phyloP scores from a whole-genome alignment of 2,888 invertebrate genomes.

The Embidobia sp. region DNA sequence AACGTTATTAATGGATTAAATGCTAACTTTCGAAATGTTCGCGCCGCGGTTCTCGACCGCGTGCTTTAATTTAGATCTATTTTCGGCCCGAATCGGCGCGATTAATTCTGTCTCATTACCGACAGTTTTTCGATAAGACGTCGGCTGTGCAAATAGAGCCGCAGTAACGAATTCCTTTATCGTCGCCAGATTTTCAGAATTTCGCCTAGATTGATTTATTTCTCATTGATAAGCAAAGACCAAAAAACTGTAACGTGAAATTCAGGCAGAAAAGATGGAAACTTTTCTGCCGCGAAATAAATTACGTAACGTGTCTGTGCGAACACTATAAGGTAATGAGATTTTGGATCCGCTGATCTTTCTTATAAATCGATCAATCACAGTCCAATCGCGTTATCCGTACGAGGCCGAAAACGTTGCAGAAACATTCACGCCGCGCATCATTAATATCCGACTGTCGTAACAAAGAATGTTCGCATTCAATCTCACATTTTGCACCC shows the following conservation, averaged over 20 bases:
- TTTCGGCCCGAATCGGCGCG: conserved; percentile 30
- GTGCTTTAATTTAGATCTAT: conserved; percentile 49
- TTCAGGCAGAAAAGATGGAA: neutral
- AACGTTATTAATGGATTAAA: conserved; percentile 39
- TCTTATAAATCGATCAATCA: conserved; percentile 40
- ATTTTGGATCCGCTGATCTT: conserved; percentile 25
- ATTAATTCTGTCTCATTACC: conserved; percentile 33
- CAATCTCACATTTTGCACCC: conserved; percentile 37
- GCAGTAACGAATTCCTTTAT: conserved; percentile 8
- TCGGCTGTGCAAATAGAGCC: conserved; percentile 51
- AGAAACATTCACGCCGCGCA: conserved; percentile 21
- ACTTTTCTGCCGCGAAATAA: neutral
- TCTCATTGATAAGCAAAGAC: conserved; percentile 9
- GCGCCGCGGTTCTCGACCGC: neutral
- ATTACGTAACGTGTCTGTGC: neutral
- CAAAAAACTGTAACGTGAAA: neutral
- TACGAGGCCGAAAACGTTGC: conserved; percentile 24
- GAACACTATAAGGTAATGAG: conserved; percentile 16
- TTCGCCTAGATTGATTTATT: conserved; percentile 31
- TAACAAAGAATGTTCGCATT: neutral
- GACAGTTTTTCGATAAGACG: conserved; percentile 38
- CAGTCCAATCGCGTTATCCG: conserved; percentile 14
- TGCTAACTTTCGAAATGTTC: conserved; percentile 20
- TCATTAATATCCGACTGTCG: conserved; percentile 40
- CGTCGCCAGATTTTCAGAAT: conserved; percentile 29